Base-by-base conservation (phyloP, 2,797 vertebrate species). In the Ptychobarbus kaznakovi region DNA sequence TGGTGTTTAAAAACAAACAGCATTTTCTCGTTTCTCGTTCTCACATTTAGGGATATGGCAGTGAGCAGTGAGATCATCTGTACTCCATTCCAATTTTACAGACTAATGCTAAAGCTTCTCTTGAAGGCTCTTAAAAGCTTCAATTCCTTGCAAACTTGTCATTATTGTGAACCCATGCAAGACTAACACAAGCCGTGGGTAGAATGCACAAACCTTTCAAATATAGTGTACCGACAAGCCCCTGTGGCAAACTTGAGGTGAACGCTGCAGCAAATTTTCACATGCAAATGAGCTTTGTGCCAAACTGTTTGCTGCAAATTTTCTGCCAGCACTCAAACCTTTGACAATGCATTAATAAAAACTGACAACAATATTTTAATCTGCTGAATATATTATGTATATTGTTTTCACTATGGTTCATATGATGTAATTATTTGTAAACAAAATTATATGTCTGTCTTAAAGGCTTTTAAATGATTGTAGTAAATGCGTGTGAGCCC, bases 121-220 rank as follows among this genome's bases (percentile, higher is more conserved):
- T 65, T 61, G n/a, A 63, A 74, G 35, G 49, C 69, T 82, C 81
- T 82, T 83, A 74, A 74, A 75, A 25, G 70, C 56, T 25, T 83
- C 56, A 63, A 12, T 75, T 75, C 42, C 38, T 73, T 82, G 80
- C 10, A 82, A 82, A 72, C 25, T 11, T 58, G 16, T 78, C 53
- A 78, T 82, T 73, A 49, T 38, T 35, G 56, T 63, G 56, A 75
- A 13, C 81, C 70, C 70, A 74, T 74, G 40, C 70, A 65, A 35
- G 42, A 65, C 70, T 61, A 65, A 74, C 70, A 74, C 70, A 65
- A 63, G 38, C 40, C 13, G 20, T 83, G 56, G 8, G 25, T n/a
- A 35, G 56, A 83, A 75, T 49, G 25, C 10, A 46, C 25, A 65
- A 32, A 44, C 25, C 25, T 46, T 80, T 80, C 42, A 65, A 11